Conservation (phyloP, 2,797 vertebrate species). For the Buphagus erythrorhynchus region DNA sequence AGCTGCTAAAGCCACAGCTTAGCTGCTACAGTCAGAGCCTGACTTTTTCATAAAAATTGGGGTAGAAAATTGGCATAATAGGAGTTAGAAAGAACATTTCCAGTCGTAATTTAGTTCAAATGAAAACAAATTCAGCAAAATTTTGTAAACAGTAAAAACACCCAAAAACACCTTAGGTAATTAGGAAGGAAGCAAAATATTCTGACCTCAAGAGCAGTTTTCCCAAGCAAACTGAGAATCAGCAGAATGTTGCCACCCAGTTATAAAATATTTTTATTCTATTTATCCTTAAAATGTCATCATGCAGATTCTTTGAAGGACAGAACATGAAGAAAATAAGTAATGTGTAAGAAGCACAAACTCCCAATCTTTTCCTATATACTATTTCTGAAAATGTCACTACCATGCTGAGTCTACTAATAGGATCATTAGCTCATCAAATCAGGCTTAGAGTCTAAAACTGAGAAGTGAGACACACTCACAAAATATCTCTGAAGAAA, state of each 20-base stretch:
- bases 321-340: not conserved
- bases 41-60: not conserved
- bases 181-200: constrained; percentile 1
- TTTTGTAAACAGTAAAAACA: not conserved
- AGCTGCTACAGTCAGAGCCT: not conserved
- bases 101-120: not conserved
- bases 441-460: constrained; percentile 58
- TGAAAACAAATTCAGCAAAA: constrained; percentile 29
- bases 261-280: constrained; percentile 64
- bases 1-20: not conserved
- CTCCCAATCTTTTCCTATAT: constrained; percentile 12
- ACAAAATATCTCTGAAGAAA: constrained; percentile 54
- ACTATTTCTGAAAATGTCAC: constrained; percentile 69
- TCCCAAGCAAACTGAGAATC: not conserved
- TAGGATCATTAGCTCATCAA: constrained; percentile 72
- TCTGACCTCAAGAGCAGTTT: constrained; percentile 26
- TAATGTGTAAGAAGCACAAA: constrained; percentile 19
- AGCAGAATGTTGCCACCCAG: constrained; percentile 37
- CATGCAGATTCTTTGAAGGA: constrained; percentile 13
- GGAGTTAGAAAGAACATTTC: not conserved
- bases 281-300: constrained; percentile 59
- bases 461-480: constrained; percentile 24
- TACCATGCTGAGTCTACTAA: constrained; percentile 65
- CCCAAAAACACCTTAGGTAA: not conserved
- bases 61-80: not conserved